Conservation (phyloP, 2,113 vertebrate genomes). For the Toxostoma redivivum region DNA sequence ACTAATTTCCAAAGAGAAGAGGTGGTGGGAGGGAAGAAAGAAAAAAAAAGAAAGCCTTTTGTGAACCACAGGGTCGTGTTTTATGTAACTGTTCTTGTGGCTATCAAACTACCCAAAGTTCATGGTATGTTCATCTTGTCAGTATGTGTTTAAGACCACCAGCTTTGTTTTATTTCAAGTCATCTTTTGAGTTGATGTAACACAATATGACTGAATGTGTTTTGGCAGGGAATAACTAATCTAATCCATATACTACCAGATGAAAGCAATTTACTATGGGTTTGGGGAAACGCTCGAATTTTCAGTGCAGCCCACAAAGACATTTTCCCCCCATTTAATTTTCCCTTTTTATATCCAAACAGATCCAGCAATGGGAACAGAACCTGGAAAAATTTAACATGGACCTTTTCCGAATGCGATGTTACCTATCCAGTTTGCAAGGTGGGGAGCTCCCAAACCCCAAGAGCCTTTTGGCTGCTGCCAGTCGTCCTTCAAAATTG, state of each 20-base stretch:
- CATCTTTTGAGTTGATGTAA: constrained; percentile 6
- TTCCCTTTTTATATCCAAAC: constrained; percentile 16
- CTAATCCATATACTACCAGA: neutral
- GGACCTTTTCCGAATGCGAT: constrained; percentile 94
- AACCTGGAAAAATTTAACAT: constrained; percentile 96
- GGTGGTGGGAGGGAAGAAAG: neutral
- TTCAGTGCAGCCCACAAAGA: neutral
- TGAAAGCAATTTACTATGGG: constrained; percentile 17
- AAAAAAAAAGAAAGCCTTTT: neutral
- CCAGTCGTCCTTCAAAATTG: constrained; percentile 90
- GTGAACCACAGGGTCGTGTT: neutral
- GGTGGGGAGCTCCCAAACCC: constrained; percentile 95
- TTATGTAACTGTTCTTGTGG: neutral
- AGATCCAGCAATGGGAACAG: constrained; percentile 99
- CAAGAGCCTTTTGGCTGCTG: constrained; percentile 90
- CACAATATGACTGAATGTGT: neutral
- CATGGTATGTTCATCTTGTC: neutral
- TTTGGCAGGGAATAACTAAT: neutral
- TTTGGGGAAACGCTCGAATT: neutral
- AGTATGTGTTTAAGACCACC: constrained; percentile 12
- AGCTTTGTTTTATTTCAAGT: constrained; percentile 33
- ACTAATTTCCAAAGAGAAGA: neutral
- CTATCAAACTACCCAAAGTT: neutral
- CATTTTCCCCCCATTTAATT: neutral
- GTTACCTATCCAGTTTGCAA: constrained; percentile 94